Base-by-base conservation (phyloP, 2,888 invertebrate genomes). In the Choreutis nemorana region DNA sequence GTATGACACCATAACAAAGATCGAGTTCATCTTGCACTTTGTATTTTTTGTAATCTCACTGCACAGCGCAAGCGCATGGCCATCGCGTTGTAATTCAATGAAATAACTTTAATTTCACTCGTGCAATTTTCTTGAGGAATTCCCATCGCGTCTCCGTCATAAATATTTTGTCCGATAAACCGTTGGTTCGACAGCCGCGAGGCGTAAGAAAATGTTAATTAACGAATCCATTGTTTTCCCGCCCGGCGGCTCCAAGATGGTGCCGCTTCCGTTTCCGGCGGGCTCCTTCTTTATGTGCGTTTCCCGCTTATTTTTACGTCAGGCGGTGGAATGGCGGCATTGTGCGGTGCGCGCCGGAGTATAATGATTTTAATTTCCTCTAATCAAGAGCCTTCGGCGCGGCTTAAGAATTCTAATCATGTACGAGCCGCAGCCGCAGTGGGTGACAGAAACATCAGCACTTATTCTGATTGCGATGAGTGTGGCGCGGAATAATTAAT, bases 181-280 rank as follows among this genome's bases (percentile, higher is more conserved):
- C 73, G 72, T 79, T 72, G 67, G 75, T 77, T 77, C 79, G 78
- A 77, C 77, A 75, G 78, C 75, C 78, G 71, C 73, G 73, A 77
- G 75, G 80, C 79, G 78, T 82, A 85, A 86, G 86, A 85, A 85
- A 86, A 85, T 86, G 85, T 86, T 86, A 87, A 87, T 87, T 86
- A 87, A 86, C 84, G 84, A 83, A 81, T 79, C 84, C 82, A 86
- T 86, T 86, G 86, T 86, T 86, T 84, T 79, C 72, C 73, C 78
- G 80, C 80, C 79, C 80, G 81, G 75, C 80, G 81, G 79, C 73
- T 67, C 75, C 80, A 79, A 79, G 78, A 77, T 73, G 80, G 78
- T 79, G 77, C 72, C 75, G 75, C 71, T 75, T 78, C 78, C 78
- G 77, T 64, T 72, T 75, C 77, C 77, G 73, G 57, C 63, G 65